Evolutionary conservation across 2,888 invertebrate genomes (phyloP), one percentile per base, ranked within the genome.

Genomic region (Tetragonisca angustula): DNA sequence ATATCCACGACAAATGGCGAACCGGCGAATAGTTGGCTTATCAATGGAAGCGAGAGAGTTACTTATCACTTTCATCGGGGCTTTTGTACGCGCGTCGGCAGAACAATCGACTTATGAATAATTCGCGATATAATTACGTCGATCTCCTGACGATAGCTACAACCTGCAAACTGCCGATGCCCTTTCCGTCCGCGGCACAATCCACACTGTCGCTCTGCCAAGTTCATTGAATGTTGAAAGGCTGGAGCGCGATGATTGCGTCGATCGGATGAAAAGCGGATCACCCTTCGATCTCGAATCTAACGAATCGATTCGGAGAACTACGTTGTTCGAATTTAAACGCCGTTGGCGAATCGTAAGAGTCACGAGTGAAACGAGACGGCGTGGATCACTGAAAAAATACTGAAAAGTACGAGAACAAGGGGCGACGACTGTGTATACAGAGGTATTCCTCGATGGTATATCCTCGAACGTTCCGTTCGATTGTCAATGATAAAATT

Each of bases 31-130:
- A 32, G 52, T 50, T 6, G 15, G 56, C 67, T 79, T 74, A 74
- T 79, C 79, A 71, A 75, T 74, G 62, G 69, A n/a, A 72, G 59
- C 32, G 76, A 59, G 71, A 74, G 72, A 65, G 65, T 75, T 72
- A 61, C 74, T 85, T 77, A 84, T 84, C 84, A 65, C 77, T 81
- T 84, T 84, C 79, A 77, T 77, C 85, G 50, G 36, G 43, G 49
- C 62, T 77, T 77, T 79, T 73, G 71, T 32, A 21, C 67, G 21
- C 71, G 59, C 52, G 32, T 62, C 32, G n/a, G 15, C 69, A 77
- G 72, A 79, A 85, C 85, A 82, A 82, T 82, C 80, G 85, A 67
- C 81, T 85, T 76, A 80, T 85, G 86, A 86, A 85, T 86, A 80
- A 85, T 82, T 86, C 85, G 59, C 65, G 64, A 75, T 71, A 82